These are phyloP conservation scores for Cydia pomonella DNA, from an alignment of 1,140 invertebrate species.

Conservation along the genomic window DNA sequence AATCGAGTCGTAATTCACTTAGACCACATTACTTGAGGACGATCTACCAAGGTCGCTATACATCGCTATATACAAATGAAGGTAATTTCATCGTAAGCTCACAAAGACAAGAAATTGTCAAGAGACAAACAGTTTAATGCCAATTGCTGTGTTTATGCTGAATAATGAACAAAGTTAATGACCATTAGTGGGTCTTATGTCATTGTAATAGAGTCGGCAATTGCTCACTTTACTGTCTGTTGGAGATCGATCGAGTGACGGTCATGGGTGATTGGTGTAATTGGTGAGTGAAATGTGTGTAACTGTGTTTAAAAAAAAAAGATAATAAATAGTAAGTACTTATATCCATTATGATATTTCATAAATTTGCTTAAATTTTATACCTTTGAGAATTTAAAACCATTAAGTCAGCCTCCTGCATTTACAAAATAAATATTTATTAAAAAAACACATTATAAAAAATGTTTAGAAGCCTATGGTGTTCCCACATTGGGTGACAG, in stretches of 20 bases:
- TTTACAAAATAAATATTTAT: too few species aligned
- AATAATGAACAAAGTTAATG: background rate
- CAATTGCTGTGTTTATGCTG: slow-evolving; percentile 19
- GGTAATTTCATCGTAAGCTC: background rate
- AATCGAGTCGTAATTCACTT: background rate
- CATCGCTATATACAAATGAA: background rate
- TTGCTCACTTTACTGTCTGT: slow-evolving; percentile 5
- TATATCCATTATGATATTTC: too few species aligned
- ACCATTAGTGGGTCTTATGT: background rate
- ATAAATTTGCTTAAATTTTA: too few species aligned
- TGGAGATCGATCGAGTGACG: slow-evolving; percentile 3
- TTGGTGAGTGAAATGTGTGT: too few species aligned
- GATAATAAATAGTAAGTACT: too few species aligned
- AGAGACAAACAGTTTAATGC: background rate
- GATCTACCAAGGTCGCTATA: background rate
- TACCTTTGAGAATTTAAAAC: too few species aligned
- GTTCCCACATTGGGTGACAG: too few species aligned
- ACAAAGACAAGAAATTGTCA: slow-evolving; percentile 10
- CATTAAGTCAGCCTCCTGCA: too few species aligned
- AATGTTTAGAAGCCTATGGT: too few species aligned
- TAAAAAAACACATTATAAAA: too few species aligned
- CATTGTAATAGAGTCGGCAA: background rate
- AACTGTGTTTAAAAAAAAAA: too few species aligned
- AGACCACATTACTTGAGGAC: background rate
- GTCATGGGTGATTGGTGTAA: too few species aligned